A percentile compares a stretch with the other conserved stretches of the same genome.
phyloP scores from a whole-genome alignment of 2,888 invertebrate genomes.

The Drosophila putrida region DNA sequence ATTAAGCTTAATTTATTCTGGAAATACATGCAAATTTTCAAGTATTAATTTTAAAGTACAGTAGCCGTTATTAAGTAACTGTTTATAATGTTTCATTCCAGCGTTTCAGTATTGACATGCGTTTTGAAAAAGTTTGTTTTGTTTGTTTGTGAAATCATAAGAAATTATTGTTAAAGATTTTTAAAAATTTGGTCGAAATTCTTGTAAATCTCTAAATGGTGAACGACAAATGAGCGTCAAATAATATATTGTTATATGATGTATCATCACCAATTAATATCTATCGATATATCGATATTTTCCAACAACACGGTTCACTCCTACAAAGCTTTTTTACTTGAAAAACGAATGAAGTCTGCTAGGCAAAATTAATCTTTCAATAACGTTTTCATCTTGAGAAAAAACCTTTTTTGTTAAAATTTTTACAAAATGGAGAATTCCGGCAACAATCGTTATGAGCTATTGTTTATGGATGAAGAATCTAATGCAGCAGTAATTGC shows the following conservation, averaged over 20 bases:
- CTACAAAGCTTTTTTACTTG: constrained; percentile 9
- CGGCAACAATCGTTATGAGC: constrained; percentile 83
- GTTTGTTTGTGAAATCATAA: too few relatives aligned
- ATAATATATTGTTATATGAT: too few relatives aligned
- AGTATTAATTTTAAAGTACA: too few relatives aligned
- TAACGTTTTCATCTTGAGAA: constrained; percentile 44
- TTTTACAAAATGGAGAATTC: constrained; percentile 79
- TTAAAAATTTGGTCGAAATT: too few relatives aligned
- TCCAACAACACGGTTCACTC: constrained; percentile 1
- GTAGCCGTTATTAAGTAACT: too few relatives aligned
- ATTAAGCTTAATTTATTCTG: too few relatives aligned
- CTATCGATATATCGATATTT: too few relatives aligned
- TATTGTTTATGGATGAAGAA: constrained; percentile 84
- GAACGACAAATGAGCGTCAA: too few relatives aligned
- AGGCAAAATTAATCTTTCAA: constrained; percentile 36
- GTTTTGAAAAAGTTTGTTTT: too few relatives aligned
- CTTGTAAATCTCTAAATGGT: background rate
- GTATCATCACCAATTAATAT: too few relatives aligned
- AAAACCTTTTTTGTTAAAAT: constrained; percentile 16
- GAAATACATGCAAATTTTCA: too few relatives aligned
- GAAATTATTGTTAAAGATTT: background rate
- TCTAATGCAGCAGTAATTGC: constrained; percentile 28
- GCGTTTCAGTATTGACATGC: background rate
- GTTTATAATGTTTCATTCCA: constrained; percentile 7
- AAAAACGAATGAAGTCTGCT: constrained; percentile 9